Percentiles rank a stretch among this genome's conserved stretches.
Conservation (phyloP, 2,888 invertebrate genomes). For the Dendrolimus pini region DNA sequence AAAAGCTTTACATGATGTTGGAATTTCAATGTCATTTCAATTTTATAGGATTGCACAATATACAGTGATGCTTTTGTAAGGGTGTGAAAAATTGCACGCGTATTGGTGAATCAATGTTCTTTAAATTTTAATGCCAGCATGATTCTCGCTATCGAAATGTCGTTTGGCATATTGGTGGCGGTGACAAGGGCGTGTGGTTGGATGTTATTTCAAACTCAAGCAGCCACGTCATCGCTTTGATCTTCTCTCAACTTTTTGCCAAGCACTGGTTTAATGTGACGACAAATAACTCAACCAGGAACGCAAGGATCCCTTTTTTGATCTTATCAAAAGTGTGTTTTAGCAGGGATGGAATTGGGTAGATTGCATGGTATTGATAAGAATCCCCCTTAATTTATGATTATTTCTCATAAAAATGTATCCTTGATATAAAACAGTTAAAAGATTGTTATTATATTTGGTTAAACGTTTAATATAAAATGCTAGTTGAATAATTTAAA, state of each 20-base stretch:
- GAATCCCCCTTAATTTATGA: too few relatives aligned
- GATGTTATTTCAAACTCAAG: constrained; percentile 60
- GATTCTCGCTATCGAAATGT: constrained; percentile 19
- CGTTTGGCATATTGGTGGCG: constrained; percentile 13
- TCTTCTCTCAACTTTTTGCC: constrained; percentile 64
- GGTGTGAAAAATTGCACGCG: constrained; percentile 1
- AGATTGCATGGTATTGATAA: background rate
- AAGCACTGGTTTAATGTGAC: constrained; percentile 68
- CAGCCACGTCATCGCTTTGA: constrained; percentile 64
- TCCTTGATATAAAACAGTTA: too few relatives aligned
- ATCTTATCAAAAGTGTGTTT: constrained; percentile 33
- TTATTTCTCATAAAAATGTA: too few relatives aligned
- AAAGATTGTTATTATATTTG: too few relatives aligned
- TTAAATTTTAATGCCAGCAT: background rate
- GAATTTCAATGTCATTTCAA: background rate
- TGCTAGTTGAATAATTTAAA: too few relatives aligned
- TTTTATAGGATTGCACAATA: background rate
- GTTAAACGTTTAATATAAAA: too few relatives aligned
- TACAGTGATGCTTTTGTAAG: background rate
- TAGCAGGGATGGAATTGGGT: background rate
- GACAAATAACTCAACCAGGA: constrained; percentile 70
- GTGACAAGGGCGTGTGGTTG: constrained; percentile 42
- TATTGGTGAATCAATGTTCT: constrained; percentile 5
- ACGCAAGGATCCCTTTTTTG: constrained; percentile 13
- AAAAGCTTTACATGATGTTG: background rate